phyloP scores from a whole-genome alignment of 2,113 vertebrate genomes.

The Bostrychus sinensis region DNA sequence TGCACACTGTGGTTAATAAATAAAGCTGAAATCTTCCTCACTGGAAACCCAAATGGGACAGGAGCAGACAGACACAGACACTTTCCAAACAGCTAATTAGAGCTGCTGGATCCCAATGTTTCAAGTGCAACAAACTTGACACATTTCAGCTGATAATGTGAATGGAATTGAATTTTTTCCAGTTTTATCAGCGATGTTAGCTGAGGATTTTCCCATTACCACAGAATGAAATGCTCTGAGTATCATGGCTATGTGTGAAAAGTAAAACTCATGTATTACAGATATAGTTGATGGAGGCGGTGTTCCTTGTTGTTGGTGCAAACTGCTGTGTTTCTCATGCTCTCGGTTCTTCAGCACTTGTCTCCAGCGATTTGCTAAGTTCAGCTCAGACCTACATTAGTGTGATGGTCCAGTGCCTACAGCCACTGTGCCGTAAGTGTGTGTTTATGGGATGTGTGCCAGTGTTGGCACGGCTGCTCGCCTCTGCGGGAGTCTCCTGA shows the following conservation, averaged over 20 bases:
- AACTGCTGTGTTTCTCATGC: constrained; percentile 49
- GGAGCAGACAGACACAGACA: not conserved
- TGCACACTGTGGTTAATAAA: not conserved
- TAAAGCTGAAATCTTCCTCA: not conserved
- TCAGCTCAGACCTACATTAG: constrained; percentile 16
- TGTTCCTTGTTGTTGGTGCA: constrained; percentile 37
- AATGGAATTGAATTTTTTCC: too few relatives aligned
- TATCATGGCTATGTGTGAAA: not conserved
- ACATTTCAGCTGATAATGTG: too few relatives aligned
- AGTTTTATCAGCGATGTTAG: too few relatives aligned
- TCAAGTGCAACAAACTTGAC: too few relatives aligned
- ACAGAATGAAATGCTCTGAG: too few relatives aligned
- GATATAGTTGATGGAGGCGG: constrained; percentile 22
- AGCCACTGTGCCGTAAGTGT: constrained; percentile 41
- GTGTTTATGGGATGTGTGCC: constrained; percentile 65
- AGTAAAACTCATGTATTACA: not conserved
- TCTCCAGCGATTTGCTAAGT: constrained; percentile 49
- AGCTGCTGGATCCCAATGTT: too few relatives aligned
- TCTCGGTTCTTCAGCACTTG: constrained; percentile 52
- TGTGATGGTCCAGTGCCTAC: constrained; percentile 51
- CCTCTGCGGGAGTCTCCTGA: constrained; percentile 65
- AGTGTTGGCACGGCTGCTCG: constrained; percentile 70
- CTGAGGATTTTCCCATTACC: too few relatives aligned
- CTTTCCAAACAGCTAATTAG: too few relatives aligned
- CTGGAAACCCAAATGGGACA: not conserved